Evolutionary conservation across 1,140 invertebrate genomes (phyloP), one percentile per base, ranked within the genome.

Genomic region (Heliconius hermathena): DNA sequence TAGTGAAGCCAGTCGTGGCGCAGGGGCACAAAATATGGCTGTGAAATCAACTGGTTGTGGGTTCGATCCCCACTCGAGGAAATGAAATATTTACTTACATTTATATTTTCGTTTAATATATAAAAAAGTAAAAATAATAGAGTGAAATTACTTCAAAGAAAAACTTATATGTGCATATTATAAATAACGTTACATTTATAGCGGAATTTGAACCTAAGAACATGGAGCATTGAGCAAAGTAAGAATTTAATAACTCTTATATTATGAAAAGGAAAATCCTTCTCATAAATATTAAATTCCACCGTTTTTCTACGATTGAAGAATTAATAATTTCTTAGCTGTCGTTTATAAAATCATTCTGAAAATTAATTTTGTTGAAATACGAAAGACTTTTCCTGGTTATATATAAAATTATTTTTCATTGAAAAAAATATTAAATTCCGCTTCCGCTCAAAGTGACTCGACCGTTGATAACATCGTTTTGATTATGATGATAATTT

Each of bases 341-440:
- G n/a, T 66, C 22, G 8, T 26, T 66, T 57, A 57, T 22, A 20
- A 57, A 57, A 57, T 57, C 54, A 57, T 22, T 57, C n/a, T 57
- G n/a, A 57, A 29, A 66, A 13, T 66, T 66, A 26, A 26, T 66
- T 66, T 66, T 26, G 60, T 66, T 66, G 22, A 26, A 66, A 57
- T 66, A 29, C 11, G 60, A 66, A 66, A 66, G 22, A 26, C 22
- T 66, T 66, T 29, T 66, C 60, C 60, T 66, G 60, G 60, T 57
- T 57, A 8, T 1, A 9, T 57, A n/a, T 1, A 18, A 18, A n/a
- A 16, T 3, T 18, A 52, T 52, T 20, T 52, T 52, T 52, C 33
- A 13, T 52, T 11, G 16, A 18, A 5, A 54, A 52, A 54, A 54
- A 54, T 54, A 54, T 54, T 20, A 54, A 57, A 57, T 22, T 3